A percentile compares a stretch with the other conserved stretches of the same genome.
These are phyloP conservation scores for Mesocricetus auratus DNA, from an alignment of 2,113 vertebrate genomes.

Conservation along the genomic window DNA sequence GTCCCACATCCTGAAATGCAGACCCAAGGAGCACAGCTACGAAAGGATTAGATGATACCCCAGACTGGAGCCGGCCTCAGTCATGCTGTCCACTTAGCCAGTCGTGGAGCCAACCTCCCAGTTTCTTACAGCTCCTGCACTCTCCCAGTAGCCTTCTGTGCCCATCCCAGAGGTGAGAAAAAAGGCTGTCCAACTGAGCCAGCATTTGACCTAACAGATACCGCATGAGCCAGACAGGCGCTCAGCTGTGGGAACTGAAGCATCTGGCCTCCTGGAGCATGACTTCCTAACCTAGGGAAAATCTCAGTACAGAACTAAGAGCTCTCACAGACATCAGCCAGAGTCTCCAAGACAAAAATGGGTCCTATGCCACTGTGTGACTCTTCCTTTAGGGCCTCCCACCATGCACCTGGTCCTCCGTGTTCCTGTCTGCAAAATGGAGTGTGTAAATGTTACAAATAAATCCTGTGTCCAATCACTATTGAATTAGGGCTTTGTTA, in stretches of 20 bases:
- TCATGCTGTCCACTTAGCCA: neutral
- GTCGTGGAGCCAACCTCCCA: neutral
- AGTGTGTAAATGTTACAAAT: neutral
- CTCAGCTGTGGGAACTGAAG: neutral
- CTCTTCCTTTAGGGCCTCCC: neutral
- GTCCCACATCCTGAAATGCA: neutral
- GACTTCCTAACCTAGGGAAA: neutral
- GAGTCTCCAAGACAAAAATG: too few species aligned
- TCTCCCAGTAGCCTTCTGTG: neutral
- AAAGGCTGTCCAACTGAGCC: neutral
- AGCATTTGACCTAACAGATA: neutral
- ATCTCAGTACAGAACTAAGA: neutral
- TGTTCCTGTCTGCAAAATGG: neutral
- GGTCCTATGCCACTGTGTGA: neutral
- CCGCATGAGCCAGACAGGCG: neutral
- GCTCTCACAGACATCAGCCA: neutral
- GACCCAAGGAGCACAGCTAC: neutral
- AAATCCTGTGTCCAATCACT: neutral
- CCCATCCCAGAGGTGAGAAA: neutral
- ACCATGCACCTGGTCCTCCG: neutral
- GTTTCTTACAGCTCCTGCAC: too few species aligned
- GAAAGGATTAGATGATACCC: neutral
- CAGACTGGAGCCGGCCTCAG: neutral
- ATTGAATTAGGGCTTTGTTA: neutral
- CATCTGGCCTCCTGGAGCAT: fast-evolving